A percentile compares a stretch with the other conserved stretches of the same genome.
These are phyloP conservation scores for Steinernema feltiae DNA, from an alignment of 1,140 invertebrate genomes.

Conservation along the genomic window DNA sequence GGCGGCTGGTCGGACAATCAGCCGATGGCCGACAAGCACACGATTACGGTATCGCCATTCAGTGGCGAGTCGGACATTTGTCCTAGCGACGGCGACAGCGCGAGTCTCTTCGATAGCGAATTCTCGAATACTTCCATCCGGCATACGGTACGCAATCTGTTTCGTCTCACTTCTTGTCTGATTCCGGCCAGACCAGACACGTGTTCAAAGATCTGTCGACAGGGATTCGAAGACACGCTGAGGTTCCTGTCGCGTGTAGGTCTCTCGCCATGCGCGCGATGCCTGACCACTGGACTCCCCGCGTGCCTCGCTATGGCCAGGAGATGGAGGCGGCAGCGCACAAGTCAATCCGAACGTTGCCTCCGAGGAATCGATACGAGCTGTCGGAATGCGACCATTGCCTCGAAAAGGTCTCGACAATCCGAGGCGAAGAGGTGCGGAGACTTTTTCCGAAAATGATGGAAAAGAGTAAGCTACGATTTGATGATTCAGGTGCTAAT, in stretches of 20 bases:
- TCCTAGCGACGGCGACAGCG: slow-evolving; percentile 70
- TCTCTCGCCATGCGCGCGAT: slow-evolving; percentile 46
- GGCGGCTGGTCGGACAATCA: slow-evolving; percentile 93
- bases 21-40: slow-evolving; percentile 82
- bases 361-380: slow-evolving; percentile 30
- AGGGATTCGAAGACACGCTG: slow-evolving; percentile 92
- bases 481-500: no score
- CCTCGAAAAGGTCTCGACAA: slow-evolving; percentile 31
- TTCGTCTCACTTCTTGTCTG: slow-evolving; percentile 78
- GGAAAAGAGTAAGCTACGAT: no score
- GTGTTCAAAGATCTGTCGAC: slow-evolving; percentile 84
- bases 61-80: slow-evolving; percentile 97
- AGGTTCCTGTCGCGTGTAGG: slow-evolving; percentile 67
- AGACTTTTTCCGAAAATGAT: slow-evolving; percentile 41
- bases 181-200: slow-evolving; percentile 90
- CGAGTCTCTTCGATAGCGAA: slow-evolving; percentile 65
- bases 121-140: slow-evolving; percentile 90
- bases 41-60: slow-evolving; percentile 93
- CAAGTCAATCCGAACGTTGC: background rate
- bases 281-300: slow-evolving; percentile 36
- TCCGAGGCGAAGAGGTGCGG: slow-evolving; percentile 21
- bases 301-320: slow-evolving; percentile 6
- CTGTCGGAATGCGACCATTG: slow-evolving; percentile 54
- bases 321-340: background rate
- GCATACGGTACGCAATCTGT: slow-evolving; percentile 75